Conservation (phyloP, 2,797 vertebrate species). For the Myiotriccus ornatus region DNA sequence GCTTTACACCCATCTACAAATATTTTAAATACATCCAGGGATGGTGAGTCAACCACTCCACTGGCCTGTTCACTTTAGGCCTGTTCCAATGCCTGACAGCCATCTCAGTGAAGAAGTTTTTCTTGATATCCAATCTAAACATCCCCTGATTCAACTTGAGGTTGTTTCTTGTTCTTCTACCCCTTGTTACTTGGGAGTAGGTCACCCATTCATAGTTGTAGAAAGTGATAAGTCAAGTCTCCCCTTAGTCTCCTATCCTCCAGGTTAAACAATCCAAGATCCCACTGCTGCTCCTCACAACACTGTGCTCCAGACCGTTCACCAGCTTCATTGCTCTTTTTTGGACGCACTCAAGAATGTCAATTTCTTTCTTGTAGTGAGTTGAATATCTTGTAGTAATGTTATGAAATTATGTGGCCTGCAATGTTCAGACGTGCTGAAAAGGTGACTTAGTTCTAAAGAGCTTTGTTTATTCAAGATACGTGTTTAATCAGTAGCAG, state of each 20-base stretch:
- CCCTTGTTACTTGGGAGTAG: not conserved
- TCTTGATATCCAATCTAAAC: not conserved
- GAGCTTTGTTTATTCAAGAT: not conserved
- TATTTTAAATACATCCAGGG: not conserved
- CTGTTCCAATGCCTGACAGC: not conserved
- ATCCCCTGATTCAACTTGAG: not conserved
- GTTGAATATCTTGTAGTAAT: not conserved
- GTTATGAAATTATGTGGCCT: not conserved
- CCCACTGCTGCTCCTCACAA: not conserved
- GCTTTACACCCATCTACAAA: not conserved
- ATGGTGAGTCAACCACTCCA: not conserved
- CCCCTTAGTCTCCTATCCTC: not conserved
- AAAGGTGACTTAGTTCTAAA: not conserved
- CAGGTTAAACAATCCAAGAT: not conserved
- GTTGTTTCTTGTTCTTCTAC: not conserved
- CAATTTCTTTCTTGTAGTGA: not conserved
- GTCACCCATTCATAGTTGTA: not conserved
- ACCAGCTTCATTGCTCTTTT: not conserved
- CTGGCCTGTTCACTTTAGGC: not conserved
- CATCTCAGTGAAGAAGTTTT: not conserved
- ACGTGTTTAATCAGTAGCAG: not conserved
- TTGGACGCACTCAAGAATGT: not conserved
- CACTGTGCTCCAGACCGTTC: not conserved
- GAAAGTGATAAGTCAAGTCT: not conserved
- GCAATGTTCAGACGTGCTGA: not conserved